Evolutionary conservation across 2,797 vertebrate genomes (phyloP), one percentile per base, ranked within the genome.

Genomic region (Salmo trutta): DNA sequence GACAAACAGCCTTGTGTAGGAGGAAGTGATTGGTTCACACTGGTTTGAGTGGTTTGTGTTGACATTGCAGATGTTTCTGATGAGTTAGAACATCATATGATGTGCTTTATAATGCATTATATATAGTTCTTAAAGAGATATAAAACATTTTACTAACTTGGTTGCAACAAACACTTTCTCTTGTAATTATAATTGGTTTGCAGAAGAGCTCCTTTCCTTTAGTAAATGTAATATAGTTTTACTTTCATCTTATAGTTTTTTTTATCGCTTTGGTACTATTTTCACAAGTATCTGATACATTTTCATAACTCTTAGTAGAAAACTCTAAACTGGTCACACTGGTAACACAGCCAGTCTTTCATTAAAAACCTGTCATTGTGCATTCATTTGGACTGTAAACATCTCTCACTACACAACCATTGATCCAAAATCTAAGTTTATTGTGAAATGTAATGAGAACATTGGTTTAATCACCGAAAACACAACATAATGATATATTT

Each of bases 131-230:
- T 21, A 59, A 21, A 1, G 19, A 17, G n/a, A 19, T n/a, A 7
- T 8, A 6, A 19, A 0, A 3, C 7, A n/a, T n/a, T 17, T 56
- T 56, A 54, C 54, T 72, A 86, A 88, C 90, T 88, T 86, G 79
- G 85, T 90, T 91, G 92, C 83, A 92, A 89, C 88, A 90, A 81
- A 82, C 84, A 71, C 77, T 88, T 89, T 83, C 84, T 89, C 92
- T 92, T 87, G 87, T 85, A 87, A 91, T 90, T 91, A 84, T 88
- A 91, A 90, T 88, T 90, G 90, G 86, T 91, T 91, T 92, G 90
- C 90, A 91, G 92, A 92, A 90, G 89, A 91, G 88, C 87, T 87
- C 88, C 85, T 84, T 88, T 90, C 89, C 89, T 91, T 83, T 84
- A 88, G 91, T 6, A 64, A 10, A 8, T 24, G 12, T 65, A 65